phyloP scores from a whole-genome alignment of 2,113 vertebrate species.

The Eulemur rufifrons region DNA sequence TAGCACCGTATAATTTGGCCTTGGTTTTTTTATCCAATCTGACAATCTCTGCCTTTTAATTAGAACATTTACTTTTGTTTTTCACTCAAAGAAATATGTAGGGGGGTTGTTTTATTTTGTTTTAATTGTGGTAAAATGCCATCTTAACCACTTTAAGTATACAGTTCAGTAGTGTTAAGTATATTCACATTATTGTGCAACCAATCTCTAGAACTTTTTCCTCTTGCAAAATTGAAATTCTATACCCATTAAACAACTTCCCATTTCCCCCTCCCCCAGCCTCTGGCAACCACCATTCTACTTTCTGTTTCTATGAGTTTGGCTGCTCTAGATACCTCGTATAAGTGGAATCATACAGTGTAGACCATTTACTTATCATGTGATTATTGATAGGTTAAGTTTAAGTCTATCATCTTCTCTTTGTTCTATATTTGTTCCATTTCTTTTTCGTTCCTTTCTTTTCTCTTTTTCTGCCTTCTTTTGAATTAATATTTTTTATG shows the following conservation, averaged over 20 bases:
- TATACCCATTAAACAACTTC: not conserved
- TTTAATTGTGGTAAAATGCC: slow-evolving; percentile 52
- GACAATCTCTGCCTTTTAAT: slow-evolving; percentile 45
- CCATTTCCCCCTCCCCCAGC: not conserved
- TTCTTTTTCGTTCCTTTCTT: not conserved
- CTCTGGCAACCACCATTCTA: not conserved
- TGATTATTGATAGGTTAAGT: not conserved
- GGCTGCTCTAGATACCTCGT: not conserved
- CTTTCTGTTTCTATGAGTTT: not conserved
- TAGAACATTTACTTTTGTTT: slow-evolving; percentile 40
- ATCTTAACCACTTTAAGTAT: not conserved
- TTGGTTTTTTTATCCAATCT: slow-evolving; percentile 28
- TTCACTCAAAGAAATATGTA: slow-evolving; percentile 25
- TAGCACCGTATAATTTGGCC: slow-evolving; percentile 27
- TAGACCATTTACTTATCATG: not conserved
- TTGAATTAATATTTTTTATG: not conserved
- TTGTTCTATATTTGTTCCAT: not conserved
- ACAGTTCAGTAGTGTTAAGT: not conserved
- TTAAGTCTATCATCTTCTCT: not conserved
- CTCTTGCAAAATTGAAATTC: slow-evolving; percentile 37
- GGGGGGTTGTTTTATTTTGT: not conserved
- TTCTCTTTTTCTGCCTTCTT: not conserved
- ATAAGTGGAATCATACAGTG: not conserved
- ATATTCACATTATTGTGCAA: not conserved
- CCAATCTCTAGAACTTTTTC: slow-evolving; percentile 2